These are phyloP conservation scores for Procambarus clarkii DNA, from an alignment of 1,140 invertebrate genomes.

Conservation along the genomic window DNA sequence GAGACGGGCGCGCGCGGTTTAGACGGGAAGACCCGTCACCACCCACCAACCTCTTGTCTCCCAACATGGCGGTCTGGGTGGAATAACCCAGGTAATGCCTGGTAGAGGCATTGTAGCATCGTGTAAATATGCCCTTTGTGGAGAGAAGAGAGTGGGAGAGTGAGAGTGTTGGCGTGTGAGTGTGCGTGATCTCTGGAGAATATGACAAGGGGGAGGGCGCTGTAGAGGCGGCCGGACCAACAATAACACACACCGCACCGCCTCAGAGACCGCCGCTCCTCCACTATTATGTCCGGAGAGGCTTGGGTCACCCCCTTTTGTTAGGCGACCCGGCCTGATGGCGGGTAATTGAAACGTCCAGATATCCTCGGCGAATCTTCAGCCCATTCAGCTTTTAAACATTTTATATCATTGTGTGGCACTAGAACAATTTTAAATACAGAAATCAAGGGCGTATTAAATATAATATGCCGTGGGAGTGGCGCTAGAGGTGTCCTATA, in stretches of 20 bases:
- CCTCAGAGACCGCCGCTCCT: neutral
- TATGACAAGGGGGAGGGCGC: neutral
- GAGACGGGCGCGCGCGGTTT: no score
- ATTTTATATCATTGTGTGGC: no score
- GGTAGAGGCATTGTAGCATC: neutral
- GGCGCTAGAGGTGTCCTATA: no score
- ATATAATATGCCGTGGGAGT: neutral
- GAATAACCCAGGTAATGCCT: neutral
- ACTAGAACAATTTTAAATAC: neutral
- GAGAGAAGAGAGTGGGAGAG: no score
- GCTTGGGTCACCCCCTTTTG: neutral
- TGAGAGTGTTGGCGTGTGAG: neutral
- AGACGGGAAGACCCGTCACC: no score
- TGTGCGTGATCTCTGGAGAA: neutral
- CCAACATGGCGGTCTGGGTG: neutral
- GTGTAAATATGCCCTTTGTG: neutral
- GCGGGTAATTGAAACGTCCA: neutral
- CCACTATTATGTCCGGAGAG: neutral
- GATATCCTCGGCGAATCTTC: neutral
- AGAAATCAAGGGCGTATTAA: neutral
- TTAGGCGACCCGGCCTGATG: neutral
- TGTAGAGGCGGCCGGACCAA: neutral
- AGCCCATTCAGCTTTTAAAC: neutral
- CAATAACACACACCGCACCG: neutral
- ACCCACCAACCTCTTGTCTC: neutral